Percentiles rank a stretch among this genome's conserved stretches.
These are phyloP conservation scores for Caenorhabditis sinica DNA, from an alignment of 2,888 invertebrate genomes.

Conservation along the genomic window DNA sequence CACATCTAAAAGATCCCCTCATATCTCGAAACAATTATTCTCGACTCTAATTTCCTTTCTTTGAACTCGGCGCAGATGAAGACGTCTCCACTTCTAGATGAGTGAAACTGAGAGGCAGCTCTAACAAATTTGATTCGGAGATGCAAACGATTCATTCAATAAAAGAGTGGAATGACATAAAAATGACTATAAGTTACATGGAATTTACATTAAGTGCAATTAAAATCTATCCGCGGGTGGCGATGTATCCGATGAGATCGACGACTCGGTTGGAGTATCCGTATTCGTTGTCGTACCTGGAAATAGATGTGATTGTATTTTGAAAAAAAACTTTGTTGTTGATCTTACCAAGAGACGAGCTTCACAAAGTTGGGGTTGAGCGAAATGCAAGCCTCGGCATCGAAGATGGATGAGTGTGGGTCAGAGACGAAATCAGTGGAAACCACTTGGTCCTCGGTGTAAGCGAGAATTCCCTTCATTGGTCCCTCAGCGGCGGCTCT, in stretches of 20 bases:
- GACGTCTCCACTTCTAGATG: too few species aligned
- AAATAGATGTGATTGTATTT: background rate
- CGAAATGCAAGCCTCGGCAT: constrained; percentile 19
- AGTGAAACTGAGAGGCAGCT: too few species aligned
- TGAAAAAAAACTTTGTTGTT: too few species aligned
- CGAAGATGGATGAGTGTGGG: constrained; percentile 26
- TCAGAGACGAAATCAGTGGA: constrained; percentile 23
- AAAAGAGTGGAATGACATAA: background rate
- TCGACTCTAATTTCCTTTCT: too few species aligned
- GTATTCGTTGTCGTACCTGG: constrained; percentile 95
- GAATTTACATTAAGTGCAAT: background rate
- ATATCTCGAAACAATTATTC: too few species aligned
- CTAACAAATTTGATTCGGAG: too few species aligned
- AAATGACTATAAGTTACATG: constrained; percentile 4
- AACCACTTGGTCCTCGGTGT: constrained; percentile 13
- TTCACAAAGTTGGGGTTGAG: constrained; percentile 15
- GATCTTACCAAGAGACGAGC: constrained; percentile 1
- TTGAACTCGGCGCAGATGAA: too few species aligned
- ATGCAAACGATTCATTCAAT: constrained; percentile 15
- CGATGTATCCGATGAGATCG: constrained; percentile 96
- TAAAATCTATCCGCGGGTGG: constrained; percentile 77
- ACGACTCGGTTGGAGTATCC: constrained; percentile 98
- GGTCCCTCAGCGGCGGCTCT: constrained; percentile 18
- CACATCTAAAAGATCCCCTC: too few species aligned
- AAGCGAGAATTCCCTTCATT: constrained; percentile 4